Base-by-base conservation (phyloP, 2,113 vertebrate genomes). In the Oncorhynchus gorbuscha region DNA sequence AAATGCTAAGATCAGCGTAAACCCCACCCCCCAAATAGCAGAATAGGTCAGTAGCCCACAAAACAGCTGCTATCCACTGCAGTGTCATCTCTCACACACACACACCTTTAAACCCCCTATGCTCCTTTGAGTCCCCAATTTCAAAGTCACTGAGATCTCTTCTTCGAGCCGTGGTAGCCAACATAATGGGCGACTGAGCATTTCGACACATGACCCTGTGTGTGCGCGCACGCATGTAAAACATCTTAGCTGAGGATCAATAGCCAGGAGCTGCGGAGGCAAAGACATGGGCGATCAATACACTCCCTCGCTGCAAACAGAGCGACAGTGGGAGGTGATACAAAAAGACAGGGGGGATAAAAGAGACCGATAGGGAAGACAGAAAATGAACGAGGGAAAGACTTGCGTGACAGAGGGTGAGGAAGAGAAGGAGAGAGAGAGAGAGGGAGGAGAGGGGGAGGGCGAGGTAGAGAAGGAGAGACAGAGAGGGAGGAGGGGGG, bases 201-300 rank as follows among this genome's bases (percentile, higher is more conserved):
- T 39, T 39, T 39, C 1, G 9, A 35, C 7, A 35, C 35, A 35
- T 35, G 35, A 35, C 6, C 55, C 74, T 35, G 58, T 65, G 84
- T 45, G 79, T 77, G 81, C 84, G 85, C 77, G 83, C 76, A 75
- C 69, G 77, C 73, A 73, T 66, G 65, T 76, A 59, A 79, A 82
- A 79, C 62, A 76, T 87, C 78, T 89, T 77, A 86, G 85, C 82
- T 83, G 69, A 88, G 84, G 91, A 94, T 94, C 93, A 93, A 94
- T 94, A 93, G 80, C 87, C 89, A 90, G 84, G 84, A 91, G 90
- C 90, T 89, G 90, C 87, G 92, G 90, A 93, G 88, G 89, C 87
- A 93, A 92, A 93, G 92, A 92, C 92, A 92, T 87, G 85, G 89
- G 88, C 89, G 83, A 94, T 94, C 93, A 92, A 94, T 94, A 94